Percentiles rank a stretch among this genome's conserved stretches.
phyloP scores from a whole-genome alignment of 1,140 invertebrate species.

The Atopsyche davidsoni region DNA sequence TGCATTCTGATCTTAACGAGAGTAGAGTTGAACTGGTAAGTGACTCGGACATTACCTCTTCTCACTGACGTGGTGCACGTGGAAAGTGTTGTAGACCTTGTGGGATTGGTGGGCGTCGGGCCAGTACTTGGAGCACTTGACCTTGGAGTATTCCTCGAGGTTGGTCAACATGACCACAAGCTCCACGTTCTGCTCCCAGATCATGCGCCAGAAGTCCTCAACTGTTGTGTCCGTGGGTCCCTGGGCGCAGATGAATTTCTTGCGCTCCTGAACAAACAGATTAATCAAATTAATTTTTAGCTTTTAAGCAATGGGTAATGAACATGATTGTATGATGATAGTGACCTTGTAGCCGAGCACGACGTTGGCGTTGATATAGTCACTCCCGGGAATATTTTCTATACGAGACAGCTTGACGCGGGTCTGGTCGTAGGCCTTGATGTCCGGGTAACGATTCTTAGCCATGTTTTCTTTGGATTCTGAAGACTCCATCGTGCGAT shows the following conservation, averaged over 20 bases:
- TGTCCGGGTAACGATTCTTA: slow-evolving; percentile 85
- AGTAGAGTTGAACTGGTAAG: too few species aligned
- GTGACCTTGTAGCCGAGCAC: slow-evolving; percentile 77
- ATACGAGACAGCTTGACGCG: slow-evolving; percentile 71
- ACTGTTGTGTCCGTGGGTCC: slow-evolving; percentile 90
- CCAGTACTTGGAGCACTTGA: slow-evolving; percentile 92
- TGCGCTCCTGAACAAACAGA: slow-evolving; percentile 57
- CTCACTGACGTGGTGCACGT: slow-evolving; percentile 70
- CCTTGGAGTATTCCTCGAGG: slow-evolving; percentile 88
- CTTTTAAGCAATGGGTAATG: neutral
- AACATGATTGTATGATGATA: neutral
- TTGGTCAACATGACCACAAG: slow-evolving; percentile 93
- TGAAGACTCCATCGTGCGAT: slow-evolving; percentile 78
- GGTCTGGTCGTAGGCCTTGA: slow-evolving; percentile 90
- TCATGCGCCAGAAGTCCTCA: slow-evolving; percentile 95
- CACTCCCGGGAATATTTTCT: slow-evolving; percentile 70
- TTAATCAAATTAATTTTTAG: slow-evolving; percentile 2
- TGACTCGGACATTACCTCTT: slow-evolving; percentile 45
- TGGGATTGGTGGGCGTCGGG: slow-evolving; percentile 73
- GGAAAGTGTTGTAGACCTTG: slow-evolving; percentile 72
- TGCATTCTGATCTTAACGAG: too few species aligned
- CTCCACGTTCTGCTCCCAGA: slow-evolving; percentile 91
- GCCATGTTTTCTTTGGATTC: slow-evolving; percentile 82
- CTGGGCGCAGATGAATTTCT: slow-evolving; percentile 90
- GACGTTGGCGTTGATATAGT: slow-evolving; percentile 92